Percentiles rank a stretch among this genome's conserved stretches.
These are phyloP conservation scores for Brachirus orientalis DNA, from an alignment of 2,113 vertebrate genomes.

Conservation along the genomic window DNA sequence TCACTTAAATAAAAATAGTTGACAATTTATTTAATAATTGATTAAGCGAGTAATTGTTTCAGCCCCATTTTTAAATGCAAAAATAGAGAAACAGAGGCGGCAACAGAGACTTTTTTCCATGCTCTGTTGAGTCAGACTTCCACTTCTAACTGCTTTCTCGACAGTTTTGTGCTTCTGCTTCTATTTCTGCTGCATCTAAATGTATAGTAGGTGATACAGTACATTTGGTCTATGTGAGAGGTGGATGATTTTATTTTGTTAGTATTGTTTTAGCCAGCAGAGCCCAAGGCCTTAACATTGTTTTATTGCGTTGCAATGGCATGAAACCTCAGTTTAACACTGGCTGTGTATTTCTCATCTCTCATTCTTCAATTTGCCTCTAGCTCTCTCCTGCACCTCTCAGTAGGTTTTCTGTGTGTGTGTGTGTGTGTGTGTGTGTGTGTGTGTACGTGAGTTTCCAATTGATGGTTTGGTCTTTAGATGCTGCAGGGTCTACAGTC, in stretches of 20 bases:
- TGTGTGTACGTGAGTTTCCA: slow-evolving; percentile 9
- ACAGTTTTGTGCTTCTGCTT: background rate
- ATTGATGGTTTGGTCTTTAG: slow-evolving; percentile 52
- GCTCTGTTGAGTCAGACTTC: background rate
- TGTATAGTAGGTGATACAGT: background rate
- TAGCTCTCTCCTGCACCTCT: slow-evolving; percentile 34
- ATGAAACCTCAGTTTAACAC: slow-evolving; percentile 39
- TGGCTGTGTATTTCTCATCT: slow-evolving; percentile 6
- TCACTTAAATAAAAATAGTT: no score
- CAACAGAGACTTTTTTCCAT: background rate
- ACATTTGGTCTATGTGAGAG: background rate
- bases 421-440: background rate
- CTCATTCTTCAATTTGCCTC: slow-evolving; percentile 23
- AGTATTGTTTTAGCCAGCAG: background rate
- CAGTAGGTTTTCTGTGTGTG: slow-evolving; percentile 30
- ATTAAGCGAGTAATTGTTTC: no score
- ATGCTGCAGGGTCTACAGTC: slow-evolving; percentile 57
- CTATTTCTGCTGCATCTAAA: background rate
- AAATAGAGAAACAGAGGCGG: no score
- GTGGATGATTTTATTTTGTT: slow-evolving; percentile 3
- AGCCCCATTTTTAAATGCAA: no score
- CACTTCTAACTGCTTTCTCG: background rate
- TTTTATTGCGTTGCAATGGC: slow-evolving; percentile 11
- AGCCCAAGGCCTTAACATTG: slow-evolving; percentile 14
- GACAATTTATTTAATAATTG: no score